Evolutionary conservation across 2,797 vertebrate genomes (phyloP).

Genomic region (Squalus acanthias): DNA sequence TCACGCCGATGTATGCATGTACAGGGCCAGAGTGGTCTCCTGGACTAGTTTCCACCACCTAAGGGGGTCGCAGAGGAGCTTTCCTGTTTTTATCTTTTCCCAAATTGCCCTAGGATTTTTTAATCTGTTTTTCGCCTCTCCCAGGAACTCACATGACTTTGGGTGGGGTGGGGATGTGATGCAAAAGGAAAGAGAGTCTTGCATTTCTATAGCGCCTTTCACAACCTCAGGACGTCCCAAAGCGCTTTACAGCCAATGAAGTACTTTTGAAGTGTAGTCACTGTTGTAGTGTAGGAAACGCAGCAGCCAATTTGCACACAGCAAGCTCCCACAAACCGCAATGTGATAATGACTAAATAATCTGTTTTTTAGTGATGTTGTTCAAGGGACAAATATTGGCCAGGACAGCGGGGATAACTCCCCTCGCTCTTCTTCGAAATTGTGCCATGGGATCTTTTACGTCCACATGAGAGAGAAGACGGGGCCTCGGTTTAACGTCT

Average conservation of each 20-base stretch:
- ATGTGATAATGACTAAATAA: not conserved
- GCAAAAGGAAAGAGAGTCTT: no score
- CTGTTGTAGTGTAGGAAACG: not conserved
- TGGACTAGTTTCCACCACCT: not conserved
- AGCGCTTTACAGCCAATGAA: no score
- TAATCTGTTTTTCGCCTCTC: not conserved
- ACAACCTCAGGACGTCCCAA: no score
- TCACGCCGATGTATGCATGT: not conserved
- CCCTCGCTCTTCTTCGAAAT: no score
- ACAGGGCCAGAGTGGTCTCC: not conserved
- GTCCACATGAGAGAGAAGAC: no score
- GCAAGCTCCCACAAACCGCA: not conserved
- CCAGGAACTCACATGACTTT: not conserved
- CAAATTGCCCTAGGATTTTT: not conserved
- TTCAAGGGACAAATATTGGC: no score
- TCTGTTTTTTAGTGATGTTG: no score
- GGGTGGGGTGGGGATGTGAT: not conserved
- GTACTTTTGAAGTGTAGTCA: no score
- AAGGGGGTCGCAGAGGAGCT: not conserved
- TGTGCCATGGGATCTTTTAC: no score
- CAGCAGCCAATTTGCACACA: not conserved
- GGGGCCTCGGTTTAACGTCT: no score
- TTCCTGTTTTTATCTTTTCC: not conserved
- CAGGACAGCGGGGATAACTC: no score
- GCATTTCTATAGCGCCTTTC: no score